A percentile compares a stretch with the other conserved stretches of the same genome.
phyloP scores from a whole-genome alignment of 2,797 vertebrate genomes.

The Triplophysa bombifrons region DNA sequence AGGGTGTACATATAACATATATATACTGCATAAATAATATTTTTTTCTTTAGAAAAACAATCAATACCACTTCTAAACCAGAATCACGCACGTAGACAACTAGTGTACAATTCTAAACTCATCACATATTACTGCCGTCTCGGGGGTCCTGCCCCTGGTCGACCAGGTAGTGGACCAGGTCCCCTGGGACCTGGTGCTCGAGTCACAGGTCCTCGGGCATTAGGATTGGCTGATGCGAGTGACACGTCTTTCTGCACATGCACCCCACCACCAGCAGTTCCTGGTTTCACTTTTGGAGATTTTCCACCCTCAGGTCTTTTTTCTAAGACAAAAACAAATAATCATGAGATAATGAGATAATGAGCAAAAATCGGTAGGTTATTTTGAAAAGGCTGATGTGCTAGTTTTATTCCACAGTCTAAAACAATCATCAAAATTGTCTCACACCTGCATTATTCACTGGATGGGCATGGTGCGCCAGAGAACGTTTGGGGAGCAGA shows the following conservation, averaged over 20 bases:
- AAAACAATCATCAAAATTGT: neutral
- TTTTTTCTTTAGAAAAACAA: constrained; percentile 7
- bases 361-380: neutral
- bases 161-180: constrained; percentile 59
- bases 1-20: too few species aligned
- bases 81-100: neutral
- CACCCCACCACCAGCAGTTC: constrained; percentile 63
- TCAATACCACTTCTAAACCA: neutral
- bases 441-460: constrained; percentile 45
- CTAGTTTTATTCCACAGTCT: neutral
- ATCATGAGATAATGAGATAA: constrained; percentile 13
- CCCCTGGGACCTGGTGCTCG: constrained; percentile 62
- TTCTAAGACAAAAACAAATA: constrained; percentile 62
- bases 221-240: constrained; percentile 65
- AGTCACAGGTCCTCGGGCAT: constrained; percentile 64
- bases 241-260: constrained; percentile 69
- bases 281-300: constrained; percentile 70
- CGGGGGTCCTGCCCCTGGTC: constrained; percentile 60
- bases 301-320: constrained; percentile 58
- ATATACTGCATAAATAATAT: neutral
- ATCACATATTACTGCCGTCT: constrained; percentile 28
- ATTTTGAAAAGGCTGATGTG: neutral
- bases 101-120: neutral
- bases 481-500: constrained; percentile 72
- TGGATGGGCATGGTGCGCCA: constrained; percentile 46